phyloP scores from a whole-genome alignment of 2,888 invertebrate species.

The Gryllus longicercus region DNA sequence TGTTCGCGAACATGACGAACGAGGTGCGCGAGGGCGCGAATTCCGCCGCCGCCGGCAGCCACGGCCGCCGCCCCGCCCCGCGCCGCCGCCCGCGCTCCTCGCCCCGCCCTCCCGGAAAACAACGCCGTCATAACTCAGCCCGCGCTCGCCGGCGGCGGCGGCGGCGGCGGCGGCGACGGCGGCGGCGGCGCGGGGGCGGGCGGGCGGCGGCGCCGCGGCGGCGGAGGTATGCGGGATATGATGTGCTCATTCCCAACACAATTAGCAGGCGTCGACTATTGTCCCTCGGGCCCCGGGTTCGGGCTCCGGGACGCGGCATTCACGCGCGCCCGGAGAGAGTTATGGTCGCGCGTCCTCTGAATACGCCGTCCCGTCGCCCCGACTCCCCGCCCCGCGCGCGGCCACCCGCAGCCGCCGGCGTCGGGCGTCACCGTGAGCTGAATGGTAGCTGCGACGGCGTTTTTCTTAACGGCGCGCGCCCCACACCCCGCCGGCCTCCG shows the following conservation, averaged over 20 bases:
- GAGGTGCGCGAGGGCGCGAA: neutral
- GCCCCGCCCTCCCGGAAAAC: neutral
- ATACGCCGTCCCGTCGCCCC: neutral
- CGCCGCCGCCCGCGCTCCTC: neutral
- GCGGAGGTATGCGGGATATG: conserved; percentile 8
- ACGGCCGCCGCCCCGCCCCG: neutral
- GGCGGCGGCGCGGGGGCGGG: neutral
- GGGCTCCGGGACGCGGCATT: neutral
- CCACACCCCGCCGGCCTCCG: neutral
- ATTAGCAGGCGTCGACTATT: conserved; percentile 17
- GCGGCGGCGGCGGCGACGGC: neutral
- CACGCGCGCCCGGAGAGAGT: neutral
- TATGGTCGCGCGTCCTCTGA: conserved; percentile 2
- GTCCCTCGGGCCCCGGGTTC: neutral
- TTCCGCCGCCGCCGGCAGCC: neutral
- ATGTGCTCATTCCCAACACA: conserved; percentile 17
- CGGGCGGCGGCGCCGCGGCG: neutral
- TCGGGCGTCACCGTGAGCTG: neutral
- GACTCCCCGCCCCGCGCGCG: too few relatives aligned
- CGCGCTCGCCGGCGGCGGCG: neutral
- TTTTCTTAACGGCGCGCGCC: neutral
- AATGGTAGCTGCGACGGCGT: neutral
- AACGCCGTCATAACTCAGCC: neutral
- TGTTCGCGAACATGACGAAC: conserved; percentile 17
- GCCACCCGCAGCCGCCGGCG: too few relatives aligned